These are phyloP conservation scores for Portevinia maculata DNA, from an alignment of 2,888 invertebrate species.

Conservation along the genomic window DNA sequence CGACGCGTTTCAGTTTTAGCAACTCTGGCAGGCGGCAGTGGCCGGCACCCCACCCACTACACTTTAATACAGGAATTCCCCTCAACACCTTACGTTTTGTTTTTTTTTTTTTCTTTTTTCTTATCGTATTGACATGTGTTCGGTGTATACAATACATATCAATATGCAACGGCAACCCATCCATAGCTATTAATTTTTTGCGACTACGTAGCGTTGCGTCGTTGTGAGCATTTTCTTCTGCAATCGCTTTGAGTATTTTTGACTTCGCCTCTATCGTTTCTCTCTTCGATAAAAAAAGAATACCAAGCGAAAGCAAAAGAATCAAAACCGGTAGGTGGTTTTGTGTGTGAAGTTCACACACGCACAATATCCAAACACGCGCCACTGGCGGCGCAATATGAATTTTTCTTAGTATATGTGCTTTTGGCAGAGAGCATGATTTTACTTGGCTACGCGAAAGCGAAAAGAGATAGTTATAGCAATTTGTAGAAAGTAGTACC, in stretches of 20 bases:
- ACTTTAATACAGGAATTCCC: slow-evolving; percentile 14
- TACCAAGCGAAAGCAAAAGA: background rate
- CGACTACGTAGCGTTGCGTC: too few species aligned
- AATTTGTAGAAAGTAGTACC: slow-evolving; percentile 68
- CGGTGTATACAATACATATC: background rate
- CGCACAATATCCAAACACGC: too few species aligned
- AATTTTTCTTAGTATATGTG: background rate
- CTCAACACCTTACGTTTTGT: slow-evolving; percentile 26
- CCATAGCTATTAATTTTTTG: too few species aligned
- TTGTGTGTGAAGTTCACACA: background rate
- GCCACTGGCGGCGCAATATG: too few species aligned
- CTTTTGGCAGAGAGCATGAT: slow-evolving; percentile 6
- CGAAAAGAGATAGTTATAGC: slow-evolving; percentile 51
- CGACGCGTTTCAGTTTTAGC: slow-evolving; percentile 22
- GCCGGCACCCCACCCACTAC: slow-evolving; percentile 1
- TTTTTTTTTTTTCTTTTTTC: slow-evolving; percentile 28
- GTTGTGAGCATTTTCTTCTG: too few species aligned
- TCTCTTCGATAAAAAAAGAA: background rate
- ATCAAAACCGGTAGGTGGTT: background rate
- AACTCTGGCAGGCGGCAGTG: background rate
- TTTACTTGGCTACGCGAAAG: slow-evolving; percentile 10
- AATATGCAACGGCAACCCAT: background rate
- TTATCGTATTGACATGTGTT: slow-evolving; percentile 53
- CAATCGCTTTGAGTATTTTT: too few species aligned
- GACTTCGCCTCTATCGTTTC: too few species aligned